Evolutionary conservation across 2,888 invertebrate genomes (phyloP).

Genomic region (Tethea ocularis): DNA sequence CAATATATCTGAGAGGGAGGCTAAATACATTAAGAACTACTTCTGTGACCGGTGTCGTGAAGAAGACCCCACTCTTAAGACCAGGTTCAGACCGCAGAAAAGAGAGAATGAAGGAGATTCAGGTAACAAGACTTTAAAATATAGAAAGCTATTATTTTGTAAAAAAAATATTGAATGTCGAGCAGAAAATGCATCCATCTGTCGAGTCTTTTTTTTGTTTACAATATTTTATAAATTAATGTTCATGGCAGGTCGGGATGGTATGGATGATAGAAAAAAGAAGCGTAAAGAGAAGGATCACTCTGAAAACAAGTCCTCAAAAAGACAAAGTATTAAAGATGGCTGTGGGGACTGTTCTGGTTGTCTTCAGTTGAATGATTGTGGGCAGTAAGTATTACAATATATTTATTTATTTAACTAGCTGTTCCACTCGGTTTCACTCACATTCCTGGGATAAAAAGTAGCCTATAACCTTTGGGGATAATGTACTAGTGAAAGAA

Average conservation of each 20-base stretch:
- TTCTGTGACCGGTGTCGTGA: conserved; percentile 94
- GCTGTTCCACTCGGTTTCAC: no score
- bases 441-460: no score
- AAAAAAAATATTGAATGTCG: no score
- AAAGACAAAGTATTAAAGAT: conserved; percentile 64
- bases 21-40: conserved; percentile 96
- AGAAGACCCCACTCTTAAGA: conserved; percentile 91
- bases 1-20: conserved; percentile 95
- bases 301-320: conserved; percentile 75
- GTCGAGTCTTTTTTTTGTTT: no score
- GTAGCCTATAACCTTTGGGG: no score
- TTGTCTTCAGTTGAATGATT: conserved; percentile 71
- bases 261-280: conserved; percentile 76
- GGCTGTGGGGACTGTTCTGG: conserved; percentile 79
- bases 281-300: conserved; percentile 78
- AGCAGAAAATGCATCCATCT: no score
- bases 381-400: conserved; percentile 69
- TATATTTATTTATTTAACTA: no score
- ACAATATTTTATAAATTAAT: no score
- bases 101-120: conserved; percentile 74
- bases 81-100: conserved; percentile 80
- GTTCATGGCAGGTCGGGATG: conserved; percentile 59
- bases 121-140: conserved; percentile 39
- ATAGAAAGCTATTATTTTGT: no score
- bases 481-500: no score